phyloP scores from a whole-genome alignment of 2,888 invertebrate species.

The Podabrus alpinus region DNA sequence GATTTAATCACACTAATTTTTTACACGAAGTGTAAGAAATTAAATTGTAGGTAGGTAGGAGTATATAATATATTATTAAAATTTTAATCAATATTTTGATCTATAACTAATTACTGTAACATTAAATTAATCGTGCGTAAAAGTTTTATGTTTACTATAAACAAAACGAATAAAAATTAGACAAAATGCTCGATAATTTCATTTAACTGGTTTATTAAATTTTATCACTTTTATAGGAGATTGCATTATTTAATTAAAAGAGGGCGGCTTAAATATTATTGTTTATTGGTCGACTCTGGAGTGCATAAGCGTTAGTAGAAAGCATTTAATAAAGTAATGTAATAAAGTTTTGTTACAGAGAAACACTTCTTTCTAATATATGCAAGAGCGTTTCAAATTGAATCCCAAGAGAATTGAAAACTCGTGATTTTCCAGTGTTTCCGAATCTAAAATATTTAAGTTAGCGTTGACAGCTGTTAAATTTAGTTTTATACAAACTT shows the following conservation, averaged over 20 bases:
- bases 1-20: no score
- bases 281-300: neutral
- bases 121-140: neutral
- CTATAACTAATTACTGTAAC: neutral
- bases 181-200: neutral
- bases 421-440: constrained; percentile 3
- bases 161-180: neutral
- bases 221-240: neutral
- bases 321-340: neutral
- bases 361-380: neutral
- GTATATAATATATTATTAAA: neutral
- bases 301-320: neutral
- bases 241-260: neutral
- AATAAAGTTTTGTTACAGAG: neutral
- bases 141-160: neutral
- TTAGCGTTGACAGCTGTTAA: constrained; percentile 17
- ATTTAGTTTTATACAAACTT: constrained; percentile 15
- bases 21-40: no score
- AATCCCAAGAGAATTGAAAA: neutral
- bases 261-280: neutral
- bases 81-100: neutral
- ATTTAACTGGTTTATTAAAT: neutral
- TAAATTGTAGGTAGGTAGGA: no score
- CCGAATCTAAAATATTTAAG: constrained; percentile 14
- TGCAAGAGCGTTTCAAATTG: neutral